phyloP scores from a whole-genome alignment of 2,888 invertebrate species.

The Chrysolina americana region DNA sequence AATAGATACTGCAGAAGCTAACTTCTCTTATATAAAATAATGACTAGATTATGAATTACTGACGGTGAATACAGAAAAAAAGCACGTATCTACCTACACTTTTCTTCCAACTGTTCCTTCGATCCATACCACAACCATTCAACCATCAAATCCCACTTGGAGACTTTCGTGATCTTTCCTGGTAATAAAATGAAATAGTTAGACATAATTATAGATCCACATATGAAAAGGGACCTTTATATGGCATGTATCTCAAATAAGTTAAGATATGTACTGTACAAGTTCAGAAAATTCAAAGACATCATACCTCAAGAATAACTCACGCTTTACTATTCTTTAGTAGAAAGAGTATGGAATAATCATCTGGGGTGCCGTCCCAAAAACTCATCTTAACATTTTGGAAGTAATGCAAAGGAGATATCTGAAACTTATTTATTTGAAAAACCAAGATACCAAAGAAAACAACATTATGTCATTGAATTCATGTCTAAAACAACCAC shows the following conservation, averaged over 20 bases:
- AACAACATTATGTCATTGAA: not conserved
- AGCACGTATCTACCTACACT: not conserved
- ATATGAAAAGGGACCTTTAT: not conserved
- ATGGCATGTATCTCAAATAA: not conserved
- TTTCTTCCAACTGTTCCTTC: not conserved
- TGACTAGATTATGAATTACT: not conserved
- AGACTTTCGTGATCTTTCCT: not conserved
- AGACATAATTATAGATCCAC: not conserved
- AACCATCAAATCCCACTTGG: not conserved
- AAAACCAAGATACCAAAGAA: not conserved
- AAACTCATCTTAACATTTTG: constrained; percentile 6
- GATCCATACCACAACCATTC: not conserved
- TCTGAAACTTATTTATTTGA: not conserved
- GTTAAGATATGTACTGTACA: not conserved
- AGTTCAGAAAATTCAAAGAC: constrained; percentile 3
- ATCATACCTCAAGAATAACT: not conserved
- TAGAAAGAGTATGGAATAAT: not conserved
- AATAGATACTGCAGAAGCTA: not conserved
- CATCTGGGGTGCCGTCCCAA: not conserved
- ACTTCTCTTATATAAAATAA: not conserved
- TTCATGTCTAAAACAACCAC: not conserved
- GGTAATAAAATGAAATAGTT: not conserved
- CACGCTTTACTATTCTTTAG: not conserved
- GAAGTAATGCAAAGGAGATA: constrained; percentile 4
- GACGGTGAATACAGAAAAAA: not conserved